Conservation (phyloP, 2,113 vertebrate genomes). For the Campylomormyrus tamandua region DNA sequence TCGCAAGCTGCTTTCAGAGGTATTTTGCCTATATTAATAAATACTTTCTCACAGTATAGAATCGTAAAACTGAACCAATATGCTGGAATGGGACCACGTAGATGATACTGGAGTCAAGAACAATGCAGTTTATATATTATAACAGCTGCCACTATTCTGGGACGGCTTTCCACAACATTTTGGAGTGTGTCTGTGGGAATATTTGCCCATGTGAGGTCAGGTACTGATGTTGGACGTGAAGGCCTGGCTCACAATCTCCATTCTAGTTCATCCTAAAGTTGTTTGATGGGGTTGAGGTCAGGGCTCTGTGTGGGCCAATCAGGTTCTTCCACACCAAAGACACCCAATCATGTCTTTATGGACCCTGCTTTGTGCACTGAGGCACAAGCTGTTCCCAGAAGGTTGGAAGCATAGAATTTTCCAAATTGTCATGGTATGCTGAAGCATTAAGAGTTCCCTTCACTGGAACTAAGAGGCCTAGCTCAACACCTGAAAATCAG, state of each 20-base stretch:
- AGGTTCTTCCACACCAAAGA: background rate
- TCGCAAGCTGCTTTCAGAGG: background rate
- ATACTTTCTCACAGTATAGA: background rate
- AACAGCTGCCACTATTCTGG: background rate
- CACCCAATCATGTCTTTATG: background rate
- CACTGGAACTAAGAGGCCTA: no score
- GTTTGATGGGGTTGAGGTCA: no score
- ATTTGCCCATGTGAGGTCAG: background rate
- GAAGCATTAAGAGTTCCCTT: no score
- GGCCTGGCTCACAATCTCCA: background rate
- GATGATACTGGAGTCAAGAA: background rate
- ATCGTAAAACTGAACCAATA: background rate
- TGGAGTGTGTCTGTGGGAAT: background rate
- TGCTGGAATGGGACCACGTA: no score
- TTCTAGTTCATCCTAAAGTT: no score
- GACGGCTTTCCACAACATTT: background rate
- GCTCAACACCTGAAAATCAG: no score
- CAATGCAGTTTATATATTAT: conserved; percentile 2
- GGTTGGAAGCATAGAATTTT: no score
- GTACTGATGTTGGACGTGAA: background rate
- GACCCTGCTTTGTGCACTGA: no score
- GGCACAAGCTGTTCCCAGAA: background rate
- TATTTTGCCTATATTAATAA: conserved; percentile 9
- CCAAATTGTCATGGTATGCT: no score
- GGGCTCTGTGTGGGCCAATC: no score